These are phyloP conservation scores for Saccopteryx bilineata DNA, from an alignment of 2,113 vertebrate species.

Conservation along the genomic window DNA sequence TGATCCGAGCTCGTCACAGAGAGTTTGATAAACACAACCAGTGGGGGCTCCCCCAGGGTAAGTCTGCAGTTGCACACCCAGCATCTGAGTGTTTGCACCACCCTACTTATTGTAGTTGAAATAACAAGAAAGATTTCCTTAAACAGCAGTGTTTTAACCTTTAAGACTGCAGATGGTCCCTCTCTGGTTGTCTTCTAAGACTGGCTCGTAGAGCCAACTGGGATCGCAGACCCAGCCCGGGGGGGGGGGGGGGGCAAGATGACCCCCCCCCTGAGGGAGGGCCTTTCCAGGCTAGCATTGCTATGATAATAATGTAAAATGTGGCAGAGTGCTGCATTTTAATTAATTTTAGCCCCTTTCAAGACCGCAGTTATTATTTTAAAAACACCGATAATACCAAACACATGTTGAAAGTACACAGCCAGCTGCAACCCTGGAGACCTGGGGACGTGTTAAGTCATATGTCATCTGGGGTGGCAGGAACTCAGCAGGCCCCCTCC, in stretches of 20 bases:
- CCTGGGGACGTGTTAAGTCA: slow-evolving; percentile 65
- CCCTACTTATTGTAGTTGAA: rapidly evolving
- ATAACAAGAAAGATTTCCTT: neutral
- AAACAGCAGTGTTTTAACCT: neutral
- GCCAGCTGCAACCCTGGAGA: slow-evolving; percentile 60
- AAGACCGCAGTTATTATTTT: slow-evolving; percentile 77
- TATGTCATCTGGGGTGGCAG: slow-evolving; percentile 71
- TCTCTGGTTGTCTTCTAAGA: neutral
- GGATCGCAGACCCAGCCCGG: neutral
- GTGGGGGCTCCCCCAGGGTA: rapidly evolving
- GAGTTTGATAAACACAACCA: neutral
- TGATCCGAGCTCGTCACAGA: rapidly evolving
- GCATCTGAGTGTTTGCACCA: rapidly evolving
- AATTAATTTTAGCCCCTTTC: slow-evolving; percentile 78
- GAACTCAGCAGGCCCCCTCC: slow-evolving; percentile 34
- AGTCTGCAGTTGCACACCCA: rapidly evolving
- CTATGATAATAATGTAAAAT: slow-evolving; percentile 29
- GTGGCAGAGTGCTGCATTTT: slow-evolving; percentile 71
- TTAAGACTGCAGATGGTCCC: neutral
- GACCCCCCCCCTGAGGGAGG: neutral
- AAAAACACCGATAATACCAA: slow-evolving; percentile 80
- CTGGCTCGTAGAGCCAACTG: neutral
- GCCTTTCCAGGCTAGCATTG: neutral
- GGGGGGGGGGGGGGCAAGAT: neutral
- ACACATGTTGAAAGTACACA: slow-evolving; percentile 74